These are phyloP conservation scores for Ellobium chinense DNA, from an alignment of 2,888 invertebrate species.

Conservation along the genomic window DNA sequence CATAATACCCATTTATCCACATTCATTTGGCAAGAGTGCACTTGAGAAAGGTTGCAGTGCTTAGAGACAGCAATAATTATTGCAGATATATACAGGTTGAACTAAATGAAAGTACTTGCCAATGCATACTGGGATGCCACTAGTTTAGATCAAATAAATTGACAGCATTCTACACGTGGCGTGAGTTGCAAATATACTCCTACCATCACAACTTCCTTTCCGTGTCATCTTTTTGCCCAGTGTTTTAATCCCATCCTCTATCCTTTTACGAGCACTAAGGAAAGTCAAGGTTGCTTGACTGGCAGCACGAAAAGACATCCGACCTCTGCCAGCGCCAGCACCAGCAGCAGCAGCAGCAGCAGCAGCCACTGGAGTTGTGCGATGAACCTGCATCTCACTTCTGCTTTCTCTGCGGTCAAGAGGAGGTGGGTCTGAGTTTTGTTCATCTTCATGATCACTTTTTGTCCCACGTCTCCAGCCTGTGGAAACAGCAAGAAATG, in stretches of 20 bases:
- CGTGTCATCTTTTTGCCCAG: slow-evolving; percentile 88
- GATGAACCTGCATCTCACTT: slow-evolving; percentile 67
- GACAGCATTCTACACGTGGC: too few species aligned
- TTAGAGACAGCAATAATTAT: too few species aligned
- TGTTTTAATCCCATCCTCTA: slow-evolving; percentile 90
- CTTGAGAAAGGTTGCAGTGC: too few species aligned
- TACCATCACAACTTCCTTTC: slow-evolving; percentile 88
- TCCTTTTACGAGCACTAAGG: slow-evolving; percentile 84
- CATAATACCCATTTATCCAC: too few species aligned
- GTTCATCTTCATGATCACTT: slow-evolving; percentile 79
- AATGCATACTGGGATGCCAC: too few species aligned
- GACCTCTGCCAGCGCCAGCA: slow-evolving; percentile 53
- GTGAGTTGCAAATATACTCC: too few species aligned
- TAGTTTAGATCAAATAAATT: too few species aligned
- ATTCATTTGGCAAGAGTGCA: too few species aligned
- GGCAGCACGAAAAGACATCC: slow-evolving; percentile 78
- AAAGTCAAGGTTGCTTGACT: slow-evolving; percentile 79
- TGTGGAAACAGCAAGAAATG: too few species aligned
- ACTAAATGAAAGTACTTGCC: too few species aligned
- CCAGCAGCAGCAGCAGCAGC: too few species aligned
- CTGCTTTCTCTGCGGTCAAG: slow-evolving; percentile 69
- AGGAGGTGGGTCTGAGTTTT: slow-evolving; percentile 69
- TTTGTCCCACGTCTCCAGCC: slow-evolving; percentile 75
- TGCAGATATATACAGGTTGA: too few species aligned
- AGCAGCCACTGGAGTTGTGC: slow-evolving; percentile 36